Conservation (phyloP, 1,140 invertebrate genomes). For the Rhyzopertha dominica region DNA sequence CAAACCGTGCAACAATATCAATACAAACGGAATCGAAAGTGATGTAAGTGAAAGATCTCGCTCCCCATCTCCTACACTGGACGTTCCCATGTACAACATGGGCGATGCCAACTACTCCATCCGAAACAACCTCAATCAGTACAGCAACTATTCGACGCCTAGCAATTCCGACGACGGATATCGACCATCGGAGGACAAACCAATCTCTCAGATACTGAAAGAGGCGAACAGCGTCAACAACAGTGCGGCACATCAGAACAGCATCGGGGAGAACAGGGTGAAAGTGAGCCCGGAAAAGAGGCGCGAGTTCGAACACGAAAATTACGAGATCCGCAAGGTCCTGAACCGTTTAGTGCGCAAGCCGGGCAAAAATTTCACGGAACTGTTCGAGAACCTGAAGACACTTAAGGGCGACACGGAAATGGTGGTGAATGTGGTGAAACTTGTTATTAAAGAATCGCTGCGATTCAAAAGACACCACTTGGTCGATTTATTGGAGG, state of each 20-base stretch:
- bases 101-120: conserved; percentile 20
- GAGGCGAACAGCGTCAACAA: conserved; percentile 33
- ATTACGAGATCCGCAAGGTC: conserved; percentile 47
- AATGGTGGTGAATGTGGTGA: conserved; percentile 62
- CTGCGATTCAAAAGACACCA: conserved; percentile 73
- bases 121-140: conserved; percentile 5
- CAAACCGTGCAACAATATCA: conserved; percentile 2
- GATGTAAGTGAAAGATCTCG: conserved; percentile 34
- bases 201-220: conserved; percentile 43
- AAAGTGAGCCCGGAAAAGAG: too few relatives aligned
- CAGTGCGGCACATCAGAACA: too few relatives aligned
- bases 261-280: too few relatives aligned
- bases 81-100: conserved; percentile 27
- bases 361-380: conserved; percentile 59
- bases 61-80: conserved; percentile 38
- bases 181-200: conserved; percentile 14
- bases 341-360: conserved; percentile 54
- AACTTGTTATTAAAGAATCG: conserved; percentile 72
- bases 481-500: conserved; percentile 51
- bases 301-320: conserved; percentile 46
- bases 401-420: conserved; percentile 67
- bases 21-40: conserved; percentile 15
- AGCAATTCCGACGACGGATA: conserved; percentile 23
- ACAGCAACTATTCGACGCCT: conserved; percentile 10
- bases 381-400: conserved; percentile 65